Evolutionary conservation across 2,113 vertebrate species (phyloP).

Genomic region (Percopsis transmontana): DNA sequence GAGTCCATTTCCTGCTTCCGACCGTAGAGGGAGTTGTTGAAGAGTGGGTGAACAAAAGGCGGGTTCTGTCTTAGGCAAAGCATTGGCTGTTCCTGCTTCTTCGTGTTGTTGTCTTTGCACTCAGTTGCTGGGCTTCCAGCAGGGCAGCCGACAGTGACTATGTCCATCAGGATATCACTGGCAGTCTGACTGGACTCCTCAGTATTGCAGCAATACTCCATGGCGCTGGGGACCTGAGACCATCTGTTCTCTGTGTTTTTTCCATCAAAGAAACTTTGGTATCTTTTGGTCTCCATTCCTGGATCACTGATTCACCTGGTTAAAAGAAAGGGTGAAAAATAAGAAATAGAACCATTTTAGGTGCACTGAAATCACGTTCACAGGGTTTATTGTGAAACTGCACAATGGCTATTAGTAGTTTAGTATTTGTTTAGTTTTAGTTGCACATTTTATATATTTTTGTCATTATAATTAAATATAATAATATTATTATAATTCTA

Average conservation of each 20-base stretch:
- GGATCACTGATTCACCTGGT: constrained; percentile 78
- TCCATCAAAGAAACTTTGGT: constrained; percentile 91
- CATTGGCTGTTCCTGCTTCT: constrained; percentile 84
- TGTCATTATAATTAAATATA: not conserved
- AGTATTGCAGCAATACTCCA: constrained; percentile 80
- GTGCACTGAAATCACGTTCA: too few species aligned
- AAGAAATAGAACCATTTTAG: not conserved
- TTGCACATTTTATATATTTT: not conserved
- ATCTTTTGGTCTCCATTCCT: constrained; percentile 98
- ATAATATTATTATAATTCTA: not conserved
- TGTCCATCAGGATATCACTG: constrained; percentile 88
- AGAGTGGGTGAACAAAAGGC: constrained; percentile 82
- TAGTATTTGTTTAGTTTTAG: not conserved
- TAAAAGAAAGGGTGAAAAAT: not conserved
- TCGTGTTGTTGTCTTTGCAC: constrained; percentile 83
- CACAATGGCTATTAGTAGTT: not conserved
- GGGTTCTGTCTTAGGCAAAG: constrained; percentile 83
- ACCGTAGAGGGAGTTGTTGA: constrained; percentile 82
- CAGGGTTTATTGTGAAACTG: not conserved
- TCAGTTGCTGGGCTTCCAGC: constrained; percentile 72
- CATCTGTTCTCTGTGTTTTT: constrained; percentile 90
- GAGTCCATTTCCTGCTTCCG: constrained; percentile 87
- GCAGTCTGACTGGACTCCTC: constrained; percentile 78
- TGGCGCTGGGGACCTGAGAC: constrained; percentile 85
- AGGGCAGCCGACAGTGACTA: constrained; percentile 85